phyloP scores from a whole-genome alignment of 1,140 invertebrate genomes.

The Parasteatoda tepidariorum region DNA sequence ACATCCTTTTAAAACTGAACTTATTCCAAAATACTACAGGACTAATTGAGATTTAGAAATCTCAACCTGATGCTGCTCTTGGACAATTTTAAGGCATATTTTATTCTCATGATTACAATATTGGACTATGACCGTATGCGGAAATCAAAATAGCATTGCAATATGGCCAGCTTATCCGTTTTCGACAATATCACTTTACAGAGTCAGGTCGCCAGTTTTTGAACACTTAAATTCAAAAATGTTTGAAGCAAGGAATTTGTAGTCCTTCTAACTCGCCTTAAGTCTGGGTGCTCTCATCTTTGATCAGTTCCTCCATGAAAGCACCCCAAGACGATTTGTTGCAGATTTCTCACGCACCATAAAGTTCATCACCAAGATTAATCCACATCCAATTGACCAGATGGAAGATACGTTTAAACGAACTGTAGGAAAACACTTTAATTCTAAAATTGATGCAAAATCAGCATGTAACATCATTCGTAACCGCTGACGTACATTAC shows the following conservation, averaged over 20 bases:
- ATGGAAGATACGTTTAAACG: not conserved
- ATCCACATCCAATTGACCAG: too few relatives aligned
- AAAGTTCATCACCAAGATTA: not conserved
- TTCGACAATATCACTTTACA: not conserved
- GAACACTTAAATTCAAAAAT: not conserved
- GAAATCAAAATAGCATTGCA: not conserved
- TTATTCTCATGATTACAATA: too few relatives aligned
- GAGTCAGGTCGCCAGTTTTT: not conserved
- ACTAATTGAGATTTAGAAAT: too few relatives aligned
- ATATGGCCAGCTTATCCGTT: not conserved
- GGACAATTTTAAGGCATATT: too few relatives aligned
- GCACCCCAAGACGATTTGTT: too few relatives aligned
- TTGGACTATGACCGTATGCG: not conserved
- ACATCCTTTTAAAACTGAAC: too few relatives aligned
- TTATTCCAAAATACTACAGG: too few relatives aligned
- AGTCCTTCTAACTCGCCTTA: too few relatives aligned
- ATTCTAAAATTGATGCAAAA: conserved; percentile 3
- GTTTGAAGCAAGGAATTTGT: not conserved
- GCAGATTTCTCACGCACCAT: too few relatives aligned
- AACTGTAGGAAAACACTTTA: not conserved
- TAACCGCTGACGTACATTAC: too few relatives aligned
- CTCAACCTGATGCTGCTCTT: too few relatives aligned
- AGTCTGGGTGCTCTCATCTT: not conserved
- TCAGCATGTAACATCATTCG: not conserved
- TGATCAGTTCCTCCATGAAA: not conserved